Evolutionary conservation across 2,113 vertebrate species (phyloP).

Genomic region (Rissa tridactyla): DNA sequence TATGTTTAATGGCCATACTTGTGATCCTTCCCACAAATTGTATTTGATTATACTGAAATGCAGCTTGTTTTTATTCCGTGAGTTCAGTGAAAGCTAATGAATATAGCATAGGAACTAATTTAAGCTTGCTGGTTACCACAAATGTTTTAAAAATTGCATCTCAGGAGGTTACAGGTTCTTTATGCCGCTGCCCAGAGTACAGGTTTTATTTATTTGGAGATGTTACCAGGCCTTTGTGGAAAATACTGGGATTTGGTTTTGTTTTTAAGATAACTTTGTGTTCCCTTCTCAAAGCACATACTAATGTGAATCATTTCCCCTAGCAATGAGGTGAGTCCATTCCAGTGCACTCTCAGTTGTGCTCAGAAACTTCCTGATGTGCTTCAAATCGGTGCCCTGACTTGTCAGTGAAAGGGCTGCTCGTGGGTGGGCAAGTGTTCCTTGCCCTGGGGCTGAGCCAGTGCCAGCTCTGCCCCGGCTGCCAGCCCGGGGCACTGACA

Average conservation of each 20-base stretch:
- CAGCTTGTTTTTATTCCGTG: not conserved
- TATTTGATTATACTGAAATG: not conserved
- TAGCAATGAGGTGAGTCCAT: not conserved
- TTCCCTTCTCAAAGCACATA: not conserved
- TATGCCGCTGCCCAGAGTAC: not conserved
- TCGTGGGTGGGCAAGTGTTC: not conserved
- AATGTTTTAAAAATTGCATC: not conserved
- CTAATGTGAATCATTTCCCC: not conserved
- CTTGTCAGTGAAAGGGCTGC: not conserved
- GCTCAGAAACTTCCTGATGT: not conserved
- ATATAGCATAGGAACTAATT: not conserved
- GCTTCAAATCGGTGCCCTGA: not conserved
- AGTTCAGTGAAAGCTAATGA: not conserved
- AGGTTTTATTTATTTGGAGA: not conserved
- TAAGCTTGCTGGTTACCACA: not conserved
- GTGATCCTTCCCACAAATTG: not conserved
- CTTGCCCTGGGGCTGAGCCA: not conserved
- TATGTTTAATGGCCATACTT: not conserved
- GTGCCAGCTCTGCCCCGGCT: not conserved
- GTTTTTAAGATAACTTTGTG: not conserved
- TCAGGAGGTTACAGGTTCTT: not conserved
- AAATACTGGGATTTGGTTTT: not conserved
- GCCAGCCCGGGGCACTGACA: not conserved
- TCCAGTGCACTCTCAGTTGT: not conserved
- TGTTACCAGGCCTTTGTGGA: not conserved